A percentile compares a stretch with the other conserved stretches of the same genome.
phyloP scores from a whole-genome alignment of 1,140 invertebrate genomes.

The Neelides sp. region DNA sequence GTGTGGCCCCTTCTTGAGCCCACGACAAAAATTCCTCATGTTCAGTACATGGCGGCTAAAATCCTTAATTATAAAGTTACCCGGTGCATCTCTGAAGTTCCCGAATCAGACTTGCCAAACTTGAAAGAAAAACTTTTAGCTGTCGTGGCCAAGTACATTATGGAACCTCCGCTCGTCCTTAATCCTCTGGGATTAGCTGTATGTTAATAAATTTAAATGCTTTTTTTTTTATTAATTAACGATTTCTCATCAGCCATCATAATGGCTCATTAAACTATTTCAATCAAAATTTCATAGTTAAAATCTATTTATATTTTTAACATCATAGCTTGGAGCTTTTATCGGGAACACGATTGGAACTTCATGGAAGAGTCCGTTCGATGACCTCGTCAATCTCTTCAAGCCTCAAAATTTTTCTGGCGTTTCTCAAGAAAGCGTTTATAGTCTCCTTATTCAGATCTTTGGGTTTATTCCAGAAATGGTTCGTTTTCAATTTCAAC shows the following conservation, averaged over 20 bases:
- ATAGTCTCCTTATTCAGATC: conserved; percentile 25
- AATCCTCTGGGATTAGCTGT: conserved; percentile 25
- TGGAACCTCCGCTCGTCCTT: conserved; percentile 23
- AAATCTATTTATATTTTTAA: conserved; percentile 2
- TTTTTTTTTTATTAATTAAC: background rate
- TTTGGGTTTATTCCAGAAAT: conserved; percentile 29
- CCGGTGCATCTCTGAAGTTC: conserved; percentile 24
- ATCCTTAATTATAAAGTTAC: conserved; percentile 27
- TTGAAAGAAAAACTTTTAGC: conserved; percentile 25
- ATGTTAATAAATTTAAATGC: conserved; percentile 1
- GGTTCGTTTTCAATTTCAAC: background rate
- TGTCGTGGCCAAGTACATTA: conserved; percentile 24
- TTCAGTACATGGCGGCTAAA: conserved; percentile 30
- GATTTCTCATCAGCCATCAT: background rate
- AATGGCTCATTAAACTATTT: too few relatives aligned
- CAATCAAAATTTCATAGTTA: background rate
- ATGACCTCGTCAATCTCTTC: conserved; percentile 24
- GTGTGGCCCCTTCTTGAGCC: conserved; percentile 26
- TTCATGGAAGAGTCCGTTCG: conserved; percentile 25
- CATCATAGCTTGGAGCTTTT: conserved; percentile 26
- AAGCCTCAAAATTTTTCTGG: conserved; percentile 30
- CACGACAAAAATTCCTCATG: conserved; percentile 17
- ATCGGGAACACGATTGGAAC: conserved; percentile 26
- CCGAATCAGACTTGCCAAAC: conserved; percentile 17
- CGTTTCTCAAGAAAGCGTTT: conserved; percentile 20